Conservation (phyloP, 2,797 vertebrate species). For the Geotrypetes seraphini region DNA sequence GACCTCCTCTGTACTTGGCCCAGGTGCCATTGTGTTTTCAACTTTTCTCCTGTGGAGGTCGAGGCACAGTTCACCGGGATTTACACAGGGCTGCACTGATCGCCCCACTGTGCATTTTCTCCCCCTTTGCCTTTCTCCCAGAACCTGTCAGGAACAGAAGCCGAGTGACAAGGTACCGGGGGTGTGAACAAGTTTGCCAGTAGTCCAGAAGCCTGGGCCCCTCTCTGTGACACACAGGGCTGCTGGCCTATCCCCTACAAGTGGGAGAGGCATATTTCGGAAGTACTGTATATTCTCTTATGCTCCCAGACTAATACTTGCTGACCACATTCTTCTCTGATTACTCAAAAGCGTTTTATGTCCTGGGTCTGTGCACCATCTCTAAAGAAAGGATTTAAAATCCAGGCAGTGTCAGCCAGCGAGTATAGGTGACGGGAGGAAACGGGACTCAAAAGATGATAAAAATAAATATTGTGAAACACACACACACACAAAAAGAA, state of each 20-base stretch:
- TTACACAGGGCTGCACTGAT: not conserved
- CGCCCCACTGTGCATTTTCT: conserved; percentile 38
- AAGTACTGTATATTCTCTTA: conserved; percentile 36
- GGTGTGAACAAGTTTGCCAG: conserved; percentile 59
- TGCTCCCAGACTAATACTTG: conserved; percentile 33
- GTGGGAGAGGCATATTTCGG: conserved; percentile 42
- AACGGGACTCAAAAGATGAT: no score
- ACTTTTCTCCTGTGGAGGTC: not conserved
- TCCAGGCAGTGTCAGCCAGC: no score
- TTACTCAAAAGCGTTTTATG: no score
- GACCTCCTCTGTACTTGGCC: conserved; percentile 36
- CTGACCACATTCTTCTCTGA: conserved; percentile 19
- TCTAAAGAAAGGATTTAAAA: no score
- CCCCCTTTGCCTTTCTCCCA: no score
- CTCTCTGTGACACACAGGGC: conserved; percentile 56
- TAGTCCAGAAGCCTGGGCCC: conserved; percentile 67
- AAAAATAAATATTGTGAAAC: no score
- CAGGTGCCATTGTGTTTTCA: conserved; percentile 35
- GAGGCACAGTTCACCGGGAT: accelerated
- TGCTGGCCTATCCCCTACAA: conserved; percentile 56
- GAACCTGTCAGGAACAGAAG: conserved; percentile 4
- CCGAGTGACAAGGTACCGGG: conserved; percentile 31
- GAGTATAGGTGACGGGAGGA: no score
- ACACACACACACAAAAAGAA: no score
- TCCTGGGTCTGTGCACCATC: no score